These are phyloP conservation scores for Conomelus anceps DNA, from an alignment of 2,888 invertebrate species.

Conservation along the genomic window DNA sequence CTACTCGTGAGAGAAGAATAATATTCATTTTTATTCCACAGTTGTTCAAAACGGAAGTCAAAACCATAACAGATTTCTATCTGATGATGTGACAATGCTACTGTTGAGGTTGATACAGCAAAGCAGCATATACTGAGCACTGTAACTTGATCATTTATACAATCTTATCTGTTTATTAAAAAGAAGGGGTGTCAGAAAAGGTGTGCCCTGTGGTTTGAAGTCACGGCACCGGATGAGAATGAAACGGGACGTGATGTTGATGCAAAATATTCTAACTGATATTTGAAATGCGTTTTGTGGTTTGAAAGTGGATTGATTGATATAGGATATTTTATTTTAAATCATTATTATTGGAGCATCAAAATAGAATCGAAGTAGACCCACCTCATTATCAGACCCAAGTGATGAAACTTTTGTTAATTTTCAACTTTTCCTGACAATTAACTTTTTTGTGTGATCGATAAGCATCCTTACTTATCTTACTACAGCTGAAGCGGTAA, in stretches of 20 bases:
- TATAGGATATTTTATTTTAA: no score
- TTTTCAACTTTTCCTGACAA: no score
- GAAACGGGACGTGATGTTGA: background rate
- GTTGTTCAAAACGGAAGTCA: background rate
- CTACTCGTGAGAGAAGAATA: background rate
- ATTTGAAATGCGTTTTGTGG: background rate
- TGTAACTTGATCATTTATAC: background rate
- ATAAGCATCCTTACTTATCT: no score
- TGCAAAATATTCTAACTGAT: background rate
- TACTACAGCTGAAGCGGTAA: no score
- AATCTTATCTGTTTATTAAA: background rate
- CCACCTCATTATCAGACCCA: no score
- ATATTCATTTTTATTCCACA: background rate
- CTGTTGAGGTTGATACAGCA: background rate
- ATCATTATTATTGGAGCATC: no score
- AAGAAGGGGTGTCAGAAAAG: background rate
- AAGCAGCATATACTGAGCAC: background rate
- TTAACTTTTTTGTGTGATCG: no score
- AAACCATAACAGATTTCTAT: background rate
- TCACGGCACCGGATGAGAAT: background rate
- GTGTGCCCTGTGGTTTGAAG: background rate
- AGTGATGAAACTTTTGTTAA: no score
- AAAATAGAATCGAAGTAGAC: no score
- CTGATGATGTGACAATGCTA: background rate
- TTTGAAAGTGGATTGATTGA: no score